Conservation (phyloP, 2,113 vertebrate genomes). For the Rhizomys pruinosus region DNA sequence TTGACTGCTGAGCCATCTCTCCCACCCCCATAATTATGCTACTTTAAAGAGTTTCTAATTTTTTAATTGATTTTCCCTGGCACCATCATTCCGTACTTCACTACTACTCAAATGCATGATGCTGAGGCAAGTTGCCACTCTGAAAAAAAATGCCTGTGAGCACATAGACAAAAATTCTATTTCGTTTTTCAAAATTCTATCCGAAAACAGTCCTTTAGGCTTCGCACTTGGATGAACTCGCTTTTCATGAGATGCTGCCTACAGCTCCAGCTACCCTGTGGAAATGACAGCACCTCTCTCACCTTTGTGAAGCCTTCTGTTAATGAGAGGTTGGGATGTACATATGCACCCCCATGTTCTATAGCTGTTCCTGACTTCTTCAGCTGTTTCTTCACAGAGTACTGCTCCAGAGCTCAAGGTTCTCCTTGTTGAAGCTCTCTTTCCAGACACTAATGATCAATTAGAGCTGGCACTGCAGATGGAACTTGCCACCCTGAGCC, state of each 20-base stretch:
- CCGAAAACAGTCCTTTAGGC: not conserved
- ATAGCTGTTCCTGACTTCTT: not conserved
- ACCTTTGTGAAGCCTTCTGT: not conserved
- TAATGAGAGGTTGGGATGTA: conserved; percentile 42
- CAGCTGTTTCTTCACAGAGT: not conserved
- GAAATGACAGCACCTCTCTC: conserved; percentile 4
- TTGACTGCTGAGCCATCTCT: too few relatives aligned
- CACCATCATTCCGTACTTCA: not conserved
- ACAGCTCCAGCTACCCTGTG: conserved; percentile 22
- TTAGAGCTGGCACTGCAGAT: conserved; percentile 39
- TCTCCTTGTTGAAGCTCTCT: conserved; percentile 32
- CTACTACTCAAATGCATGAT: not conserved
- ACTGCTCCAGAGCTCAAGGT: not conserved
- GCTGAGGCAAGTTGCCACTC: not conserved
- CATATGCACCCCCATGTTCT: not conserved
- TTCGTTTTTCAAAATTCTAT: conserved; percentile 34
- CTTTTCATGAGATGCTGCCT: conserved; percentile 6
- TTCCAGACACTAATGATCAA: conserved; percentile 54
- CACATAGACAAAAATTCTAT: not conserved
- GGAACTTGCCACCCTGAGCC: not conserved
- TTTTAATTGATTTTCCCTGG: not conserved
- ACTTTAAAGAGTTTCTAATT: conserved; percentile 7
- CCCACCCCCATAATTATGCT: not conserved
- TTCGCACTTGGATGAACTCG: not conserved
- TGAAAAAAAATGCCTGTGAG: not conserved